phyloP scores from a whole-genome alignment of 2,113 vertebrate species.

The Bufo gargarizans region DNA sequence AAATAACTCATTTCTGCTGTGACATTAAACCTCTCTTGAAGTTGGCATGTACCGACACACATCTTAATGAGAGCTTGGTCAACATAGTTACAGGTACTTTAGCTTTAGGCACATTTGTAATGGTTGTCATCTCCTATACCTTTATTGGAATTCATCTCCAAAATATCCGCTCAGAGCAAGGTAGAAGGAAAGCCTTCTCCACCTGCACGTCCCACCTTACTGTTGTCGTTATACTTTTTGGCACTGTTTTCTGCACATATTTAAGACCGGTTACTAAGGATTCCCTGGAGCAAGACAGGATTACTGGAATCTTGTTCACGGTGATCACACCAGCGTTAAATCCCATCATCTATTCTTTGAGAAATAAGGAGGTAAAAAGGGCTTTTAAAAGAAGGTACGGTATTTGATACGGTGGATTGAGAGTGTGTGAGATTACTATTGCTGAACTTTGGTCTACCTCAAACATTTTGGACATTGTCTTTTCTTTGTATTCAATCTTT shows the following conservation, averaged over 20 bases:
- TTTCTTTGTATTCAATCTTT: too few relatives aligned
- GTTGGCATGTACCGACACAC: too few relatives aligned
- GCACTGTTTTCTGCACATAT: conserved; percentile 45
- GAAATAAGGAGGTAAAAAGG: too few relatives aligned
- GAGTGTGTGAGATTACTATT: too few relatives aligned
- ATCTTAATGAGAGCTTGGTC: background rate
- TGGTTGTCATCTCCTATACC: conserved; percentile 2
- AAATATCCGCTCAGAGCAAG: conserved; percentile 12
- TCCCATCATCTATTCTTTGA: too few relatives aligned
- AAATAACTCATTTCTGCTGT: too few relatives aligned
- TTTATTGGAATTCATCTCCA: conserved; percentile 6
- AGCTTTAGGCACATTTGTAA: background rate
- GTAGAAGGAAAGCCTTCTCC: background rate
- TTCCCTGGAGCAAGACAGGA: conserved; percentile 34
- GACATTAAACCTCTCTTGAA: too few relatives aligned
- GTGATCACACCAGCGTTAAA: conserved; percentile 19
- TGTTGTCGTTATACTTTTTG: conserved; percentile 50
- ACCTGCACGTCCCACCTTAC: background rate
- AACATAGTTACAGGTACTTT: background rate
- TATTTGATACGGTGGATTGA: too few relatives aligned
- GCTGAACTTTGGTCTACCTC: too few relatives aligned
- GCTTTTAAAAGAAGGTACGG: too few relatives aligned
- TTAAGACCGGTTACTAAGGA: conserved; percentile 27
- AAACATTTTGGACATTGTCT: too few relatives aligned
- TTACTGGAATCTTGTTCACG: conserved; percentile 42